Evolutionary conservation across 2,888 invertebrate species (phyloP).

Genomic region (Agrypnus murinus): DNA sequence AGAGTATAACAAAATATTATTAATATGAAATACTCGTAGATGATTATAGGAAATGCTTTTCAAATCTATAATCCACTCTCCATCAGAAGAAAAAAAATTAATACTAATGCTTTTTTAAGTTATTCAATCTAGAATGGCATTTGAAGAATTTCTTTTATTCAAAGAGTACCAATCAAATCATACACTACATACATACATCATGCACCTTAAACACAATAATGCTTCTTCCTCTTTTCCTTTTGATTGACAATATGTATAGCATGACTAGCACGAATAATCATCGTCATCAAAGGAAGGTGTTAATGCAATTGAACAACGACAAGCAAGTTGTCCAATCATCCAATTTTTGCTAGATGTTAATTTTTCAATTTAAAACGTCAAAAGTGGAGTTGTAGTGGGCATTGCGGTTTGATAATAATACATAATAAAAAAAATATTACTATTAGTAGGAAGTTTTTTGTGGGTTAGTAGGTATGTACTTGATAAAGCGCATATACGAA

Average conservation of each 20-base stretch:
- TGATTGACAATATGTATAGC: background rate
- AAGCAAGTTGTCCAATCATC: constrained; percentile 14
- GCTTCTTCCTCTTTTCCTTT: background rate
- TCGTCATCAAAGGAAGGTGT: constrained; percentile 17
- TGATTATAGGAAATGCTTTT: too few relatives aligned
- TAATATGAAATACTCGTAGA: too few relatives aligned
- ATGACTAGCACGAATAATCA: constrained; percentile 5
- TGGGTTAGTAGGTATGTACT: background rate
- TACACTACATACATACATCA: too few relatives aligned
- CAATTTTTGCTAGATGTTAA: constrained; percentile 16
- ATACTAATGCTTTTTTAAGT: too few relatives aligned
- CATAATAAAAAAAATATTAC: too few relatives aligned
- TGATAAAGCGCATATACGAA: background rate
- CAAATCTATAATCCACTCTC: too few relatives aligned
- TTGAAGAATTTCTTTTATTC: too few relatives aligned
- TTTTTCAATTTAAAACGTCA: constrained; percentile 7
- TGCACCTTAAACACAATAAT: background rate
- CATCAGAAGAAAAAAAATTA: too few relatives aligned
- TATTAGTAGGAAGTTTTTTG: background rate
- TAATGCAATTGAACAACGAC: background rate
- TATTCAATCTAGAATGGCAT: too few relatives aligned
- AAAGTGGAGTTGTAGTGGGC: constrained; percentile 2
- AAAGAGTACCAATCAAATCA: too few relatives aligned
- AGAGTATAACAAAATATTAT: too few relatives aligned
- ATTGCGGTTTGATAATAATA: background rate